phyloP scores from a whole-genome alignment of 92 coral and sea anemone genomes.

The Phenganax subtilis region DNA sequence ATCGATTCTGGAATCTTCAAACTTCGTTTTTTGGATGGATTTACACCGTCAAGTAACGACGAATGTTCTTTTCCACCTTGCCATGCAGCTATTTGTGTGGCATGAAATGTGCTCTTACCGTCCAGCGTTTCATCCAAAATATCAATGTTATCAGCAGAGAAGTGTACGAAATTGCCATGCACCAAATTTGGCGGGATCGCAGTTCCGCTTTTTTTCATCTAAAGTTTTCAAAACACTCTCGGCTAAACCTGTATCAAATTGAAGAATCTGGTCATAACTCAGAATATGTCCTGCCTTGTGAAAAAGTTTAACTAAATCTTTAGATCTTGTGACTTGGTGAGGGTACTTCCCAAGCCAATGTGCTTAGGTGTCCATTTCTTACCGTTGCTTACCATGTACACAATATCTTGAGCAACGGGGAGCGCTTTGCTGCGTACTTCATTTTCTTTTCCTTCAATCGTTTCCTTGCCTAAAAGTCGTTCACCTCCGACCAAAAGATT shows the following conservation, averaged over 20 bases:
- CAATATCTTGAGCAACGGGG: slow-evolving; percentile 38
- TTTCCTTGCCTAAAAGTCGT: background rate
- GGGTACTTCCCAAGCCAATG: slow-evolving; percentile 51
- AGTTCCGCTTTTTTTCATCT: slow-evolving; percentile 35
- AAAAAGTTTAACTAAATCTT: no score
- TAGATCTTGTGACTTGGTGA: slow-evolving; percentile 52
- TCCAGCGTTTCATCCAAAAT: slow-evolving; percentile 50
- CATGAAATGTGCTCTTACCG: slow-evolving; percentile 57
- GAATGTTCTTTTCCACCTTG: slow-evolving; percentile 43
- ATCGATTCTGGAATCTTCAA: slow-evolving; percentile 47
- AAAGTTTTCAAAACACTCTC: slow-evolving; percentile 34
- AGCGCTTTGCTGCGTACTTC: slow-evolving; percentile 18
- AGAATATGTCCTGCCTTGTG: background rate
- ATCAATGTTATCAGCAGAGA: slow-evolving; percentile 58
- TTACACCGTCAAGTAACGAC: slow-evolving; percentile 23
- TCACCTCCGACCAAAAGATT: slow-evolving; percentile 33
- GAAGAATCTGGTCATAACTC: slow-evolving; percentile 33
- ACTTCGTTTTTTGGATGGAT: slow-evolving; percentile 39
- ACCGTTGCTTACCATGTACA: slow-evolving; percentile 31
- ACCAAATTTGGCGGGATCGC: slow-evolving; percentile 49
- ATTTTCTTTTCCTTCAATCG: slow-evolving; percentile 11
- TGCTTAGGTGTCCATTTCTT: slow-evolving; percentile 58
- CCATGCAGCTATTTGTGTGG: slow-evolving; percentile 57
- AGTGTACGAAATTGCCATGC: slow-evolving; percentile 33
- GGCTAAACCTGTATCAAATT: slow-evolving; percentile 50